A percentile compares a stretch with the other conserved stretches of the same genome.
These are phyloP conservation scores for Drosophila birchii DNA, from an alignment of 2,888 invertebrate species.

Conservation along the genomic window DNA sequence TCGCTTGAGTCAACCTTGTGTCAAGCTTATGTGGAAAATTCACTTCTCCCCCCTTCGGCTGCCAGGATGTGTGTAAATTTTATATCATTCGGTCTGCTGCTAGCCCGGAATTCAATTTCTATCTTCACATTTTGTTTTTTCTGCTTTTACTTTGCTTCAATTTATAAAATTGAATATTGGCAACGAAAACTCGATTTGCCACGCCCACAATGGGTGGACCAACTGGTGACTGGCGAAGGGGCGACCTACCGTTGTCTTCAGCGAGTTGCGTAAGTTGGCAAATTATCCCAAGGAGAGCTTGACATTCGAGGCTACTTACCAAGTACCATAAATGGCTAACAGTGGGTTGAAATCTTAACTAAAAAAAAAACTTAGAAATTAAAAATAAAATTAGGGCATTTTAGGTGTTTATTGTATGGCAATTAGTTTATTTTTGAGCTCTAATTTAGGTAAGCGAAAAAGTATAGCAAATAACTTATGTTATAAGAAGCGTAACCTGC, in stretches of 20 bases:
- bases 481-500: neutral
- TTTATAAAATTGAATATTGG: conserved; percentile 80
- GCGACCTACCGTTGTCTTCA: conserved; percentile 61
- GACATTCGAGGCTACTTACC: conserved; percentile 27
- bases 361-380: neutral
- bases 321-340: conserved; percentile 18
- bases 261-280: conserved; percentile 65
- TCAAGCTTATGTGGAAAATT: conserved; percentile 17
- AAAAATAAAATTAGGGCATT: too few species aligned
- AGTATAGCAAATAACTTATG: neutral
- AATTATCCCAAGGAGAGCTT: conserved; percentile 44
- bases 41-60: neutral
- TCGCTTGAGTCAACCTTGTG: conserved; percentile 25
- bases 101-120: conserved; percentile 61
- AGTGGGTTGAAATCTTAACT: conserved; percentile 22
- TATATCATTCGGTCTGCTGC: conserved; percentile 43
- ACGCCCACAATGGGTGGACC: conserved; percentile 6
- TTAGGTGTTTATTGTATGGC: rapidly evolving
- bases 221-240: neutral
- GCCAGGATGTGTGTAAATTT: conserved; percentile 52
- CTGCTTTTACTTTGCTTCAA: conserved; percentile 71
- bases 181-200: conserved; percentile 71
- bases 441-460: neutral
- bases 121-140: conserved; percentile 40
- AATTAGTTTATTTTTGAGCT: neutral